Percentiles rank a stretch among this genome's conserved stretches.
Evolutionary conservation across 1,140 invertebrate species (phyloP).

Genomic region (silkworm (Bombyx mori)): ASM3026992v2 NC_085113.1:4174001-4174500

Average conservation of each 20-base stretch:
- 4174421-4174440: conserved; percentile 28
- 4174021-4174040: conserved; percentile 74
- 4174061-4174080: conserved; percentile 83
- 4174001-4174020: conserved; percentile 83
- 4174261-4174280: conserved; percentile 42
- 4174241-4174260: conserved; percentile 37
- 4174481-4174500: neutral
- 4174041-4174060: conserved; percentile 74
- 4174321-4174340: conserved; percentile 51
- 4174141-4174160: conserved; percentile 59
- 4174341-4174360: conserved; percentile 66
- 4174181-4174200: conserved; percentile 73
- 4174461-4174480: neutral
- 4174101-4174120: conserved; percentile 66
- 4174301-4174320: conserved; percentile 60
- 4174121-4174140: conserved; percentile 67
- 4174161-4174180: conserved; percentile 68
- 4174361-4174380: conserved; percentile 49
- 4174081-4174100: conserved; percentile 76
- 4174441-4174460: conserved; percentile 11
- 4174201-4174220: conserved; percentile 72
- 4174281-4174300: conserved; percentile 54
- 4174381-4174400: conserved; percentile 48
- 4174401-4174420: conserved; percentile 43
- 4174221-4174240: conserved; percentile 49